Percentiles rank a stretch among this genome's conserved stretches.
phyloP scores from a whole-genome alignment of 2,113 vertebrate species.

The Okapia johnstoni region DNA sequence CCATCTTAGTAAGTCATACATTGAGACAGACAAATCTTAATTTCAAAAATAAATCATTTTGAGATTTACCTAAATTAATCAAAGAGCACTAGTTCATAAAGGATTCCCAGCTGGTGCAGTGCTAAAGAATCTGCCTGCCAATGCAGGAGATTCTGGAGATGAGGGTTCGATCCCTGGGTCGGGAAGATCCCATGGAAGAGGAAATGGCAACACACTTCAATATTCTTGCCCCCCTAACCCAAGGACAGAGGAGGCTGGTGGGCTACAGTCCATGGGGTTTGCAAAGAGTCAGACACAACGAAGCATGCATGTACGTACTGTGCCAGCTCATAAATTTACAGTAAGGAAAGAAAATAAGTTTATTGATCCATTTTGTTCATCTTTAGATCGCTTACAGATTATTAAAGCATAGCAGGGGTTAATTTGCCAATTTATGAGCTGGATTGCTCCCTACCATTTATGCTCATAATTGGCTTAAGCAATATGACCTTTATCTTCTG shows the following conservation, averaged over 20 bases:
- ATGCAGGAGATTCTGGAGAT: neutral
- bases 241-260: neutral
- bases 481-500: slow-evolving; percentile 3
- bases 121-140: neutral
- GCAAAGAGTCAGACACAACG: neutral
- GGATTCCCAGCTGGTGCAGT: neutral
- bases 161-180: neutral
- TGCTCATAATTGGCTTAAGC: neutral
- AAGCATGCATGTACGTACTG: neutral
- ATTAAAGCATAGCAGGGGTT: neutral
- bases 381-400: neutral
- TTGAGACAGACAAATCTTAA: neutral
- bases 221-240: neutral
- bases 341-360: neutral
- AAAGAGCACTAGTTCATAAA: neutral
- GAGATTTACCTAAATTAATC: slow-evolving; percentile 17
- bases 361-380: slow-evolving; percentile 3
- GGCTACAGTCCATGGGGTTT: neutral
- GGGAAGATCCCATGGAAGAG: neutral
- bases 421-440: slow-evolving; percentile 27
- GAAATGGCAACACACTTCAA: neutral
- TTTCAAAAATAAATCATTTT: neutral
- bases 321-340: neutral
- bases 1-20: neutral
- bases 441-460: neutral